Conservation (phyloP, 2,113 vertebrate genomes). For the Acrocephalus arundinaceus region DNA sequence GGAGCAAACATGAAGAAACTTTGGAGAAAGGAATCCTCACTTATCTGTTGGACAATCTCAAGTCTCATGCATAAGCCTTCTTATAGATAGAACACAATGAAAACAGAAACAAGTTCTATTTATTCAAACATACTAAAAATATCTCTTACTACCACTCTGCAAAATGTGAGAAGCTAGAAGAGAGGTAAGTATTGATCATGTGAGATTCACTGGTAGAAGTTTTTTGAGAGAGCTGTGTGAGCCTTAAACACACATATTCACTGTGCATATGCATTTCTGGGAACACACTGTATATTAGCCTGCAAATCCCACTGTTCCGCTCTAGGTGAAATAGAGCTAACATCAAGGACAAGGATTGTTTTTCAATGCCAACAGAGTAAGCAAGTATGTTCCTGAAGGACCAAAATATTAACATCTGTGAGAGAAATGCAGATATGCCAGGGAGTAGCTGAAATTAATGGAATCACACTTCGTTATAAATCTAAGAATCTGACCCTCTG, state of each 20-base stretch:
- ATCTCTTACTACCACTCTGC: neutral
- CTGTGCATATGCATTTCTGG: rapidly evolving
- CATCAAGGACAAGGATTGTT: neutral
- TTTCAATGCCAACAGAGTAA: neutral
- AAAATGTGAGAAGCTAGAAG: neutral
- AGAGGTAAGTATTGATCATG: neutral
- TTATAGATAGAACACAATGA: neutral
- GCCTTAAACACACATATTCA: neutral
- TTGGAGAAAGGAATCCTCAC: neutral
- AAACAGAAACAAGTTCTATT: neutral
- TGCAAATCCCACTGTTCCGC: neutral
- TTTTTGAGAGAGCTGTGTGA: neutral
- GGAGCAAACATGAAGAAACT: neutral
- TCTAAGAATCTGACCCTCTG: neutral
- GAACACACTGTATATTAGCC: neutral
- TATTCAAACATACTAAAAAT: neutral
- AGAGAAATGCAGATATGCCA: neutral
- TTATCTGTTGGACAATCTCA: neutral
- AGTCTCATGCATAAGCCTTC: neutral
- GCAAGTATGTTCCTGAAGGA: neutral
- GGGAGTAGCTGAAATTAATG: neutral
- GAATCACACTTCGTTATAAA: neutral
- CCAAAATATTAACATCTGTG: neutral
- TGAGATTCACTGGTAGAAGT: neutral
- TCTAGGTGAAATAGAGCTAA: neutral